phyloP scores from a whole-genome alignment of 1,140 invertebrate genomes.

The Drosophila ananassae region DNA sequence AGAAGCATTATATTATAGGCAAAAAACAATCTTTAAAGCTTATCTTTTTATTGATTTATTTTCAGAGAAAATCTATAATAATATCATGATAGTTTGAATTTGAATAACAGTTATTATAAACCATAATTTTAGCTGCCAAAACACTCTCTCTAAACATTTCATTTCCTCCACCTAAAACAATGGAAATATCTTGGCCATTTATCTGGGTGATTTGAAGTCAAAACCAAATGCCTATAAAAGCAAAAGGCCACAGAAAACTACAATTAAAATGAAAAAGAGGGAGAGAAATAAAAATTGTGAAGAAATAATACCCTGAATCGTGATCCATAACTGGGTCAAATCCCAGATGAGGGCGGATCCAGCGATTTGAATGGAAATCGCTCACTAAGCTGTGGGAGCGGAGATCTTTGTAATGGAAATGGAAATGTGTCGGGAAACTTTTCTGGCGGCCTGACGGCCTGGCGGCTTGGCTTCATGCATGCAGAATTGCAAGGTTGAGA shows the following conservation, averaged over 20 bases:
- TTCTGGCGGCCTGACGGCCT: conserved; percentile 9
- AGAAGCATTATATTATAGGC: too few species aligned
- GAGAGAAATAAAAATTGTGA: background rate
- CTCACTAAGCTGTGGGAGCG: conserved; percentile 20
- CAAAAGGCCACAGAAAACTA: conserved; percentile 53
- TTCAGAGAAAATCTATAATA: too few species aligned
- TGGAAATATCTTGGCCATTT: conserved; percentile 57
- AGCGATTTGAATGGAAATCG: conserved; percentile 51
- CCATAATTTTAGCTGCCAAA: background rate
- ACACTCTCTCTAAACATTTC: conserved; percentile 50
- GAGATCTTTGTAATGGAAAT: conserved; percentile 35
- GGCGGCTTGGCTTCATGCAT: conserved; percentile 26
- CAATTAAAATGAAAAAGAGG: conserved; percentile 56
- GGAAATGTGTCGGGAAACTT: conserved; percentile 58
- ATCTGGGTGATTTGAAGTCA: conserved; percentile 40
- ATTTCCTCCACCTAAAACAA: conserved; percentile 50
- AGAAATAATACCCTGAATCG: conserved; percentile 56
- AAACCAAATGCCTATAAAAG: conserved; percentile 33
- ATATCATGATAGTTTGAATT: background rate
- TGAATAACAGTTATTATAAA: background rate
- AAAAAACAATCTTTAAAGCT: background rate
- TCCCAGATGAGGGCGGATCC: conserved; percentile 47
- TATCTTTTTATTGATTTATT: background rate
- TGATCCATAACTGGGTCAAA: conserved; percentile 64
- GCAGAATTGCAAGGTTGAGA: conserved; percentile 50